phyloP scores from a whole-genome alignment of 1,140 invertebrate species.

The Drosophila teissieri region DNA sequence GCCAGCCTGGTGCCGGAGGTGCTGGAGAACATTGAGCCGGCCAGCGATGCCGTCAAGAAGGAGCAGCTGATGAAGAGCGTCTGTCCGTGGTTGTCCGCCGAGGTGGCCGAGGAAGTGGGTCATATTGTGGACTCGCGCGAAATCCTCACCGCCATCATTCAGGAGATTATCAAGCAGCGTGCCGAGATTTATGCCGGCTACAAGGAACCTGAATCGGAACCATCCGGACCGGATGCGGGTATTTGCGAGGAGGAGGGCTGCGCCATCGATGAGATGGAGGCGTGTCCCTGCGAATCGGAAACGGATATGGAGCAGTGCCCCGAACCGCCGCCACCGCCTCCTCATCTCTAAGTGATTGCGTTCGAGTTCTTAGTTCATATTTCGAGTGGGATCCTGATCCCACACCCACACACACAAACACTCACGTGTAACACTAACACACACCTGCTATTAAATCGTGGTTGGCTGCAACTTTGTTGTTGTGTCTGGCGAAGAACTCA shows the following conservation, averaged over 20 bases:
- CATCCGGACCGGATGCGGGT: constrained; percentile 18
- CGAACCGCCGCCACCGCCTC: constrained; percentile 28
- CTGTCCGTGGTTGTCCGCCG: constrained; percentile 94
- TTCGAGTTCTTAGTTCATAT: constrained; percentile 48
- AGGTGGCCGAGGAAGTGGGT: constrained; percentile 92
- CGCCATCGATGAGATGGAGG: constrained; percentile 51
- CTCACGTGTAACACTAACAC: not conserved
- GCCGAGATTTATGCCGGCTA: constrained; percentile 85
- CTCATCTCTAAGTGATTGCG: constrained; percentile 49
- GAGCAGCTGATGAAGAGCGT: constrained; percentile 91
- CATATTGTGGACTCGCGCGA: constrained; percentile 91
- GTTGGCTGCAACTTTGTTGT: constrained; percentile 44
- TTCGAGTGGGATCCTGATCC: constrained; percentile 15
- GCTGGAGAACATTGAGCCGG: constrained; percentile 88
- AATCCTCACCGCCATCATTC: constrained; percentile 91
- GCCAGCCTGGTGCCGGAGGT: constrained; percentile 93
- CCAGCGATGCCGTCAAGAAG: constrained; percentile 75
- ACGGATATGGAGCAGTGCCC: constrained; percentile 54
- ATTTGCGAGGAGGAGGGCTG: constrained; percentile 66
- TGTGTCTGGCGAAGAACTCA: constrained; percentile 62
- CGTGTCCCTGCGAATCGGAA: constrained; percentile 65
- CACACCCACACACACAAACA: not conserved
- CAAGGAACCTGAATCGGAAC: constrained; percentile 56
- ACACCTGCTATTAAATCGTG: constrained; percentile 7
- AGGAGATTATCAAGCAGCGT: constrained; percentile 90